phyloP scores from a whole-genome alignment of 2,888 invertebrate species.

The Rhagonycha lutea region DNA sequence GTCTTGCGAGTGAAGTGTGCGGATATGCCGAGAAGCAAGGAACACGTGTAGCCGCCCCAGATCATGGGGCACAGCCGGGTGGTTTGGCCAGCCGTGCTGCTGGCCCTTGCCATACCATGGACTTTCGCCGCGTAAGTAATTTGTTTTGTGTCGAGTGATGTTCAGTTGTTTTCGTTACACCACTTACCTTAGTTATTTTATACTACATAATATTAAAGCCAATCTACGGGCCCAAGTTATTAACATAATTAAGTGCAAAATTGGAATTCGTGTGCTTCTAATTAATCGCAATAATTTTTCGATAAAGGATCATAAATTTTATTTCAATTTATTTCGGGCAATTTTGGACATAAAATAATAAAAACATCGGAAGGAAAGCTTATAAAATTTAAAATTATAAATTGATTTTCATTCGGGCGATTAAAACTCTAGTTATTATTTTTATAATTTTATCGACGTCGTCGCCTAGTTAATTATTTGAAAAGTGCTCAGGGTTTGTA shows the following conservation, averaged over 20 bases:
- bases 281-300: not conserved
- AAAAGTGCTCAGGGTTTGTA: not conserved
- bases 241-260: not conserved
- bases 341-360: not conserved
- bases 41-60: slow-evolving; percentile 58
- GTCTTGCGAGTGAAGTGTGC: slow-evolving; percentile 50
- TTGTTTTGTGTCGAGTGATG: slow-evolving; percentile 5
- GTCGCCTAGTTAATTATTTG: not conserved
- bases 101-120: slow-evolving; percentile 60
- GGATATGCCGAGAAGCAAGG: slow-evolving; percentile 52
- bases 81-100: slow-evolving; percentile 63
- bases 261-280: not conserved
- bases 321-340: not conserved
- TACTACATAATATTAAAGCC: not conserved
- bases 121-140: slow-evolving; percentile 59
- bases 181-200: not conserved
- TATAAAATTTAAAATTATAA: not conserved
- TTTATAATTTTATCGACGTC: not conserved
- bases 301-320: not conserved
- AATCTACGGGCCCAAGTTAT: not conserved
- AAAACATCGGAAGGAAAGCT: not conserved
- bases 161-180: not conserved
- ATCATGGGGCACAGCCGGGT: slow-evolving; percentile 58
- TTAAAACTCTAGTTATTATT: not conserved
- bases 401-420: not conserved